Conservation (phyloP, 30 jellyfish, hydroid and myxozoan genomes). For the Catostylus mosaicus region DNA sequence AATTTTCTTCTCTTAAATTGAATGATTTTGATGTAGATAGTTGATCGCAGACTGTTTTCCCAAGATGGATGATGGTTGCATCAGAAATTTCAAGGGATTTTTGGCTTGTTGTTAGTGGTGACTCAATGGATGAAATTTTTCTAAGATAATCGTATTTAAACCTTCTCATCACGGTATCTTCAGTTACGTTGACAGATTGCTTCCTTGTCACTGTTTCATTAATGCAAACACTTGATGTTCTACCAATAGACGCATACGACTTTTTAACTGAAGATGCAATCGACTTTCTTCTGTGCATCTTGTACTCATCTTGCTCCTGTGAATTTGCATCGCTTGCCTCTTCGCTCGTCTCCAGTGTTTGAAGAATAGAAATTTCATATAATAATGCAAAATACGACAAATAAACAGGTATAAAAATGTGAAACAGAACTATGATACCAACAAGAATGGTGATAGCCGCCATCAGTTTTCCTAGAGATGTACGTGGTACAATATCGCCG, state of each 20-base stretch:
- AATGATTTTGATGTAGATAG: not conserved
- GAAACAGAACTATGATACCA: conserved; percentile 58
- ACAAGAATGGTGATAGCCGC: conserved; percentile 48
- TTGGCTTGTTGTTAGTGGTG: conserved; percentile 43
- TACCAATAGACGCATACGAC: conserved; percentile 31
- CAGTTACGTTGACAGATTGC: conserved; percentile 14
- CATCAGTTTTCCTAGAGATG: conserved; percentile 65
- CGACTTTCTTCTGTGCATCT: conserved; percentile 26
- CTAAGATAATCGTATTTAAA: conserved; percentile 46
- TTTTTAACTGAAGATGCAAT: conserved; percentile 39
- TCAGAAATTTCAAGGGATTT: conserved; percentile 31
- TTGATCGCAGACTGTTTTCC: not conserved
- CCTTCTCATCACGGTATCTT: conserved; percentile 47
- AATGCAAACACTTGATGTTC: conserved; percentile 33
- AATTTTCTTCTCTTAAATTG: not conserved
- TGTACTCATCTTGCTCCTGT: conserved; percentile 4
- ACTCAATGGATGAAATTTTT: conserved; percentile 44
- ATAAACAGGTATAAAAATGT: conserved; percentile 70
- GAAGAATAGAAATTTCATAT: conserved; percentile 60
- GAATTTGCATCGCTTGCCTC: conserved; percentile 4
- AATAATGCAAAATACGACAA: conserved; percentile 71
- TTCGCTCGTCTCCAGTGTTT: conserved; percentile 19
- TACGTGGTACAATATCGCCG: conserved; percentile 73
- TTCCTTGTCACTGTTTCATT: conserved; percentile 27
- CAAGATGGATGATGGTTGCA: not conserved